Conservation (phyloP, 2,888 invertebrate genomes). For the Coleophora flavipennella region DNA sequence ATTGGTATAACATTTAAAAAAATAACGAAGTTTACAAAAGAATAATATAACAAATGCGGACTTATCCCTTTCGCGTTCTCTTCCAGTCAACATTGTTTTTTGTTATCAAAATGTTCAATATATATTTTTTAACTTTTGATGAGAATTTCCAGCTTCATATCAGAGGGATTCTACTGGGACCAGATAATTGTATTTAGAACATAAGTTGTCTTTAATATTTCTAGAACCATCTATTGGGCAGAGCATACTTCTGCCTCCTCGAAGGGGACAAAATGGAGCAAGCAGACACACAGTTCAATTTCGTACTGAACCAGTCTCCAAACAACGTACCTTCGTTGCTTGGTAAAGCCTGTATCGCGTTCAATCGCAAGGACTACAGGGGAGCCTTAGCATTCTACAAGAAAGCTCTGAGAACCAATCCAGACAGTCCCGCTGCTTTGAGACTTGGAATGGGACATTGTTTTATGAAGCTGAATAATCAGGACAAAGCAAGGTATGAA, state of each 20-base stretch:
- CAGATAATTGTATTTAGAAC: too few species aligned
- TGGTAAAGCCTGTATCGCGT: slow-evolving; percentile 99
- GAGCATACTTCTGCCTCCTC: slow-evolving; percentile 97
- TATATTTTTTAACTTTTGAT: too few species aligned
- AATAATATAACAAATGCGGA: too few species aligned
- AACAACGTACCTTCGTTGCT: slow-evolving; percentile 97
- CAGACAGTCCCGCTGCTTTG: slow-evolving; percentile 96
- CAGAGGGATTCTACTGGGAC: too few species aligned
- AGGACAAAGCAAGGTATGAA: slow-evolving; percentile 91
- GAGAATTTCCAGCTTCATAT: too few species aligned
- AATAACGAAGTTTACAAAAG: too few species aligned
- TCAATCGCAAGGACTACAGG: slow-evolving; percentile 96
- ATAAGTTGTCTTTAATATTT: slow-evolving; percentile 9
- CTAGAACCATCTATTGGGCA: slow-evolving; percentile 95
- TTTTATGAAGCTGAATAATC: slow-evolving; percentile 95
- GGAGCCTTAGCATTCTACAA: slow-evolving; percentile 98
- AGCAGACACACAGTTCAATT: slow-evolving; percentile 99
- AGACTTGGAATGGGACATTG: slow-evolving; percentile 99
- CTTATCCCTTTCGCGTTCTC: too few species aligned
- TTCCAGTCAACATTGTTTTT: too few species aligned
- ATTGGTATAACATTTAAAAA: too few species aligned
- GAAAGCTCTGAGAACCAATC: slow-evolving; percentile 96
- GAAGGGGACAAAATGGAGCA: slow-evolving; percentile 99
- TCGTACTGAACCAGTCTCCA: slow-evolving; percentile 95
- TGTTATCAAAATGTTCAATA: too few species aligned